phyloP scores from a whole-genome alignment of 1,140 invertebrate species.

The Papilio polyxenes region DNA sequence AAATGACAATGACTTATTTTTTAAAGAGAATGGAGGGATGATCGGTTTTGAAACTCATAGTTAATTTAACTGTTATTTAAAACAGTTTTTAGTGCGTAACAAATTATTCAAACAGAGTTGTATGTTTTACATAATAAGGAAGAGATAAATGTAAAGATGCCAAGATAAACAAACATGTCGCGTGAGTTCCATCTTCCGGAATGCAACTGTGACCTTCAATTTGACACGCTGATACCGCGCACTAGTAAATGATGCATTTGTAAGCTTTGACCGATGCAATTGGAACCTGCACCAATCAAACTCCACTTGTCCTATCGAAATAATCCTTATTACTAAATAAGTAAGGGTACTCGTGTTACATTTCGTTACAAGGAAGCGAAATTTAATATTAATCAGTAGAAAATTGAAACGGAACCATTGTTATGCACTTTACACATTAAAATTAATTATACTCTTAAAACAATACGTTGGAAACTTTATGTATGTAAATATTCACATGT shows the following conservation, averaged over 20 bases:
- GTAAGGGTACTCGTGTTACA: slow-evolving; percentile 48
- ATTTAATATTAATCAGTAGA: slow-evolving; percentile 57
- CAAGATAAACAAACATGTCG: slow-evolving; percentile 41
- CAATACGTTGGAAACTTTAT: not conserved
- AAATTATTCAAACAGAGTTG: not conserved
- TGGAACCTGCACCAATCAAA: slow-evolving; percentile 59
- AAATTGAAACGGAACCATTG: slow-evolving; percentile 48
- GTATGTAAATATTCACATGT: not conserved
- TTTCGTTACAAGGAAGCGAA: slow-evolving; percentile 62
- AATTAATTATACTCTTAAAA: slow-evolving; percentile 1
- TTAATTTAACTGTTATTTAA: too few relatives aligned
- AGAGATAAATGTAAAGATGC: slow-evolving; percentile 21
- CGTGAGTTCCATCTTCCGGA: slow-evolving; percentile 55
- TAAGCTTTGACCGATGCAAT: slow-evolving; percentile 67
- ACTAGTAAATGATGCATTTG: slow-evolving; percentile 59
- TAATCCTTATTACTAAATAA: slow-evolving; percentile 46
- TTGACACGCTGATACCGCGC: slow-evolving; percentile 55
- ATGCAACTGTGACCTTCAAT: slow-evolving; percentile 63
- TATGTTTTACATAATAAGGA: slow-evolving; percentile 16
- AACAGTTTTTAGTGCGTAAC: not conserved
- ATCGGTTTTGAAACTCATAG: too few relatives aligned
- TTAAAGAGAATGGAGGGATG: too few relatives aligned
- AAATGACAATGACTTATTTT: too few relatives aligned
- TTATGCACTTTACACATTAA: slow-evolving; percentile 1
- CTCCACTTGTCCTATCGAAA: slow-evolving; percentile 43